Evolutionary conservation across 2,113 vertebrate genomes (phyloP), one percentile per base, ranked within the genome.

Genomic region (Brienomyrus brachyistius): DNA sequence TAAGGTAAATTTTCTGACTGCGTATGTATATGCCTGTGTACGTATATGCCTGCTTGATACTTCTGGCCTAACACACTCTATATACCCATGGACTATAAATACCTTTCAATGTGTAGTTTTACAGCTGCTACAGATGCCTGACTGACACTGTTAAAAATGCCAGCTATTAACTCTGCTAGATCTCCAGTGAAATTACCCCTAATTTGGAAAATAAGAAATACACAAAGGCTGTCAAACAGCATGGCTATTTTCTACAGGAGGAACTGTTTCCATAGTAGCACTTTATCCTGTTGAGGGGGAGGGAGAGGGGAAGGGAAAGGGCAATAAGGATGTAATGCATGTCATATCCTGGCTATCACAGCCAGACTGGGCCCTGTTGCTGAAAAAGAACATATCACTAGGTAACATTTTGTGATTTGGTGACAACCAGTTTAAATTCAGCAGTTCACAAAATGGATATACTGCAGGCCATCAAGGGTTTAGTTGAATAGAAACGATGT

Each of bases 211-310:
- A 47, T 23, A 86, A 48, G 48, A 86, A 86, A 86, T n/a, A 85
- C 21, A 85, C n/a, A 51, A 27, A 86, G n/a, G 83, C 6, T 48
- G 47, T 48, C 43, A 50, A 50, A 51, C 23, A 51, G 45, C 47
- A 86, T 15, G 45, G 10, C 23, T 23, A n/a, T 48, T 86, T 86
- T 86, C 48, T 86, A 86, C 83, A 51, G 83, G 45, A 86, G 47
- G 48, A 86, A 86, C 45, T 15, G 83, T 86, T 86, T 86, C 83
- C 48, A 86, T 86, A 51, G 83, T n/a, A 86, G 83, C 48, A 86
- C 45, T 50, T 86, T 5, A 50, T 86, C 83, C 83, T 86, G 83
- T 86, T 51, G 21, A 50, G 23, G 5, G 83, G 23, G 45, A 47
- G 48, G 48, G 48, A 27, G 48, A 51, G 48, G 48, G 83, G 83